Base-by-base conservation (phyloP, 2,888 invertebrate species). In the Chloroclystis v-ata region DNA sequence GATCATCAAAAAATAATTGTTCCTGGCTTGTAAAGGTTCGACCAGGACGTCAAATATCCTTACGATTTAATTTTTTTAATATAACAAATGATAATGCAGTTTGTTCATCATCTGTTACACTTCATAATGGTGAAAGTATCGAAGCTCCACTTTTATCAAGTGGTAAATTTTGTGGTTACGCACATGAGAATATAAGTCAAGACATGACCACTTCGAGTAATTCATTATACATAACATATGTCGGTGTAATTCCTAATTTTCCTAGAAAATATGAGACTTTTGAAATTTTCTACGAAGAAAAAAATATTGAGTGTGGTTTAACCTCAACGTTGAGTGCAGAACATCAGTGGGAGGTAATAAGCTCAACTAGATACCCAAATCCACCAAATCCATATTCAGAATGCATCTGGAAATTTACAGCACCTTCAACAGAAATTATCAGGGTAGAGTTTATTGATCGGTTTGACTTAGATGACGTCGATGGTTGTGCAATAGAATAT, bases 331-430 rank as follows among this genome's bases (percentile, higher is more conserved):
- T 96, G 37, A 82, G 87, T 8, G 47, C 72, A 0, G 75, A 78
- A 1, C 80, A 86, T 40, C 78, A 69, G 29, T 83, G 82, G 53
- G 89, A 89, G 52, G 75, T 83, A 37, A 91, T 98, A 44, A 88
- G 74, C 12, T 92, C 96, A 0, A 97, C 97, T 0, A 93, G 93
- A 59, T 96, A 94, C 80, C 97, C 97, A 0, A 91, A 91, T 49
- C 88, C 92, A 13, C 96, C 97, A 1, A 84, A 91, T 33, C 91
- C 95, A 1, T 93, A 93, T 62, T 90, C 92, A 0, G 96, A 96
- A 77, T 98, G 98, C 71, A 81, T 90, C 16, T 98, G 97, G 97
- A 78, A 87, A 16, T 90, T 97, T 50, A 84, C 89, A 26, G 95
- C 92, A 0, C 92, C 94, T 0, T 88, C 91, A 1, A 95, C 95